A percentile compares a stretch with the other conserved stretches of the same genome.
Conservation (phyloP, 2,888 invertebrate genomes). For the Agrochola lota region DNA sequence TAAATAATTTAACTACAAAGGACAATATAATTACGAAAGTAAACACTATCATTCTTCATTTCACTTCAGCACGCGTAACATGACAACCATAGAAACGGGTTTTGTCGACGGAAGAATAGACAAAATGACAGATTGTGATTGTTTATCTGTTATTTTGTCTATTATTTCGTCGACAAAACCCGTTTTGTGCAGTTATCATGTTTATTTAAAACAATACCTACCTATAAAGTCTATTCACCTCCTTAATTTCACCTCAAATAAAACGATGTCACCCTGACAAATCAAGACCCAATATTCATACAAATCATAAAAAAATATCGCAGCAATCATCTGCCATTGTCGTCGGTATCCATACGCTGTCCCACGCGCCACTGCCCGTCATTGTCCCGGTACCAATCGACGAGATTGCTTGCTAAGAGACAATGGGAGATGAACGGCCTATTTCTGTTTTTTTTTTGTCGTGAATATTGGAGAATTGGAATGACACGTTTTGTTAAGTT, state of each 20-base stretch:
- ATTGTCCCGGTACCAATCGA: slow-evolving; percentile 36
- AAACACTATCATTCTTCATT: too few species aligned
- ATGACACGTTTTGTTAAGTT: neutral
- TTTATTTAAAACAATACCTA: neutral
- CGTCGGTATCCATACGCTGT: neutral
- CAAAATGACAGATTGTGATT: too few species aligned
- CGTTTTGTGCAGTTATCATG: neutral
- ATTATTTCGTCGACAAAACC: too few species aligned
- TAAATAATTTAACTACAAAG: too few species aligned
- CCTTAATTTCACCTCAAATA: neutral
- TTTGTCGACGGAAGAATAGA: too few species aligned
- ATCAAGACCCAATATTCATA: slow-evolving; percentile 37
- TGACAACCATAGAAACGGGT: too few species aligned
- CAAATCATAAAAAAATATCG: slow-evolving; percentile 38
- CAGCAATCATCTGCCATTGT: slow-evolving; percentile 31
- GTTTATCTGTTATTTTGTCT: too few species aligned
- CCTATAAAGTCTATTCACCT: too few species aligned
- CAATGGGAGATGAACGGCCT: slow-evolving; percentile 15
- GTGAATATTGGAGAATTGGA: slow-evolving; percentile 9
- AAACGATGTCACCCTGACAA: slow-evolving; percentile 2
- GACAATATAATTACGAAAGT: too few species aligned
- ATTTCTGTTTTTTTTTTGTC: slow-evolving; percentile 27
- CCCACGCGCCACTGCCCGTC: slow-evolving; percentile 18
- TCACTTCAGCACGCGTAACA: too few species aligned
- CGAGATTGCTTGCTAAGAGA: slow-evolving; percentile 30